Percentiles rank a stretch among this genome's conserved stretches.
These are phyloP conservation scores for Epicauta chinensis DNA, from an alignment of 1,140 invertebrate species.

Conservation along the genomic window DNA sequence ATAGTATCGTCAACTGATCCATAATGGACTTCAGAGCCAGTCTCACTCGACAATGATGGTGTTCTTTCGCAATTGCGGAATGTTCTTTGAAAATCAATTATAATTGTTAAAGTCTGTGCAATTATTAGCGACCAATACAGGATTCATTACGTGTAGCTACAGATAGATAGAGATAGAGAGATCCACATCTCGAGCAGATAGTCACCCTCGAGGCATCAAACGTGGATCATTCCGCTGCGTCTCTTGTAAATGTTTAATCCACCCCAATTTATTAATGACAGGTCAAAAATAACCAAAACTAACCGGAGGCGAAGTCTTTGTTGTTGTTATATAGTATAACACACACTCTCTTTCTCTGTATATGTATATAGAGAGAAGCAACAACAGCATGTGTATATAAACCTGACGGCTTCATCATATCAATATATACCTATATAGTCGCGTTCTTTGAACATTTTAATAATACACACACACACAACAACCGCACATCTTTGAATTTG, in stretches of 20 bases:
- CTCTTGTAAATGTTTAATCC: slow-evolving; percentile 32
- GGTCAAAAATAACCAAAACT: slow-evolving; percentile 32
- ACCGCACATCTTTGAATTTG: slow-evolving; percentile 17
- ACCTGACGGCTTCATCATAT: slow-evolving; percentile 28
- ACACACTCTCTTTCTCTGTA: not conserved
- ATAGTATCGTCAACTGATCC: no score
- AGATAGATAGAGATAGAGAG: not conserved
- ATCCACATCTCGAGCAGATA: slow-evolving; percentile 1
- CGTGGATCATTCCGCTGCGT: slow-evolving; percentile 9
- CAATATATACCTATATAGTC: slow-evolving; percentile 7
- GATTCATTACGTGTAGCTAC: no score
- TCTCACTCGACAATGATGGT: no score
- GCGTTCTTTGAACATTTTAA: slow-evolving; percentile 26
- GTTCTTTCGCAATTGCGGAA: no score
- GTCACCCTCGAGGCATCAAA: not conserved
- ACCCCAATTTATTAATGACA: slow-evolving; percentile 35
- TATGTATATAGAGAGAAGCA: not conserved
- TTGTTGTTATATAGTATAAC: slow-evolving; percentile 1
- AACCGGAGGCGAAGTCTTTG: slow-evolving; percentile 27
- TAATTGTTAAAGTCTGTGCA: no score
- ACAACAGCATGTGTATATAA: slow-evolving; percentile 1
- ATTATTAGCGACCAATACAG: no score
- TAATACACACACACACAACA: slow-evolving; percentile 15
- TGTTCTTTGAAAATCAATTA: no score
- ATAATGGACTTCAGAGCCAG: no score